Evolutionary conservation across 2,888 invertebrate genomes (phyloP), one percentile per base, ranked within the genome.

Genomic region (Luperina testacea): DNA sequence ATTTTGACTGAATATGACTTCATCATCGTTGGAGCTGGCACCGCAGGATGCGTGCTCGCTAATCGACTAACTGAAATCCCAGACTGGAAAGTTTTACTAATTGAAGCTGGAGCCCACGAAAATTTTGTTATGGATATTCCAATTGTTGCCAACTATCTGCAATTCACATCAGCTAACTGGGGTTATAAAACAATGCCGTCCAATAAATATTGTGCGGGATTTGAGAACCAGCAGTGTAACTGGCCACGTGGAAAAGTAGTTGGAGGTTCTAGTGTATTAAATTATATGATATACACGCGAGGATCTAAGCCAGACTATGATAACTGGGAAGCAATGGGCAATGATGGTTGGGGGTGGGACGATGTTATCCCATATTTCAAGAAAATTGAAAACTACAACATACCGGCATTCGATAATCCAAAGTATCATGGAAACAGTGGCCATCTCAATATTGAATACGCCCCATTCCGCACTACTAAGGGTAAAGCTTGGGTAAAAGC

Each of bases 181-280:
- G 97, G 97, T 85, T 99, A 98, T 93, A 97, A 98, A 91, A 98
- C 98, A 0, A 98, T 98, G 92, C 98, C 98, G 0, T 98, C 98
- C 24, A 96, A 97, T 67, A 97, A 95, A 75, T 98, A 98, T 86
- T 98, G 98, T 90, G 96, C 98, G 42, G 98, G 98, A 11, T 98
- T 98, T 97, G 97, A 98, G 85, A 97, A 98, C 86, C 97, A 97
- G 85, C 97, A 98, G 82, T 98, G 98, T 92, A 97, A 98, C 88
- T 98, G 98, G 98, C 98, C 98, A 0, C 96, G 98, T 82, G 99
- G 98, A 6, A 98, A 98, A 93, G 98, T 98, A 0, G 97, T 99
- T 91, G 99, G 99, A 11, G 99, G 99, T 3, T 98, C 98, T 15
- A 98, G 98, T 83, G 98, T 98, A 0, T 95, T 98, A 17, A 99